phyloP scores from a whole-genome alignment of 2,113 vertebrate species.

The Sorex araneus region DNA sequence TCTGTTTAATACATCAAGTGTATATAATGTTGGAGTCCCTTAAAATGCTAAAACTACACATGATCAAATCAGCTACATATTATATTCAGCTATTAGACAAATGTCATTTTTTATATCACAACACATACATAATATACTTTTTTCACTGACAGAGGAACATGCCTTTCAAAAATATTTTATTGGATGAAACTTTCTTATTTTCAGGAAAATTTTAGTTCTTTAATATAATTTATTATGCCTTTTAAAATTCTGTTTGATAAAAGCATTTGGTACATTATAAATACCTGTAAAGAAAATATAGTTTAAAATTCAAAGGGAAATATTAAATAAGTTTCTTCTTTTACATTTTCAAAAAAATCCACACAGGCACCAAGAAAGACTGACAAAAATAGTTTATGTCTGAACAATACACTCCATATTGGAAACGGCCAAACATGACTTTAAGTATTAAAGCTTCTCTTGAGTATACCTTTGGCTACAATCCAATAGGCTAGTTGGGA shows the following conservation, averaged over 20 bases:
- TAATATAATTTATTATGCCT: slow-evolving; percentile 89
- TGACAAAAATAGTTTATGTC: slow-evolving; percentile 88
- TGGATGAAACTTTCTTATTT: slow-evolving; percentile 88
- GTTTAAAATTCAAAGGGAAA: slow-evolving; percentile 89
- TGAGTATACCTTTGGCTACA: slow-evolving; percentile 83
- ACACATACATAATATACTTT: slow-evolving; percentile 86
- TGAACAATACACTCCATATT: slow-evolving; percentile 85
- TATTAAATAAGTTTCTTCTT: slow-evolving; percentile 83
- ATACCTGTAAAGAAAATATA: slow-evolving; percentile 93
- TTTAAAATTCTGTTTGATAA: slow-evolving; percentile 90
- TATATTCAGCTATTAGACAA: slow-evolving; percentile 87
- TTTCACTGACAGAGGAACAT: slow-evolving; percentile 86
- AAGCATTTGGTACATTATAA: slow-evolving; percentile 90
- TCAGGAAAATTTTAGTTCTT: slow-evolving; percentile 88
- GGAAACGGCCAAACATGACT: slow-evolving; percentile 88
- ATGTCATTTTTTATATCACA: slow-evolving; percentile 86
- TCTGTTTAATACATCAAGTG: slow-evolving; percentile 48
- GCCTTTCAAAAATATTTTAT: slow-evolving; percentile 91
- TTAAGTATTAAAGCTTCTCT: slow-evolving; percentile 80
- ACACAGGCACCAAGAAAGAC: slow-evolving; percentile 88
- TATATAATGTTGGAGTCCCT: slow-evolving; percentile 70
- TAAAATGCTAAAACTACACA: slow-evolving; percentile 88
- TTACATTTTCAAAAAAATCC: slow-evolving; percentile 89
- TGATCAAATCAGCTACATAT: slow-evolving; percentile 87
- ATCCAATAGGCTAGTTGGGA: slow-evolving; percentile 61